Evolutionary conservation across 2,888 invertebrate genomes (phyloP).

Genomic region (Hydraecia micacea): DNA sequence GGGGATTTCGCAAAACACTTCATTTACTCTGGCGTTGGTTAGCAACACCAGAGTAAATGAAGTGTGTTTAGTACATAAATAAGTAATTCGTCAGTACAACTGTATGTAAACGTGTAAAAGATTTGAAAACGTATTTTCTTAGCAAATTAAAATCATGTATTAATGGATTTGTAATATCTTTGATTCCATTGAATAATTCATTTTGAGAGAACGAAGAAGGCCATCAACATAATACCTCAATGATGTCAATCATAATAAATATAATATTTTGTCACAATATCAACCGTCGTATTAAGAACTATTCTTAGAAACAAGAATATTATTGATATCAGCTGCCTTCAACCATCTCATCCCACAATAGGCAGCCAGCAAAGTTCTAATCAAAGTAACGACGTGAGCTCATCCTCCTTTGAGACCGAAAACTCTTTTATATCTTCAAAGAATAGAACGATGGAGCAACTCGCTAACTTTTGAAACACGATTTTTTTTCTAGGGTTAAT

Average conservation of each 20-base stretch:
- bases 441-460: constrained; percentile 66
- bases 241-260: not conserved
- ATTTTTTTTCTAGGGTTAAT: constrained; percentile 64
- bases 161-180: not conserved
- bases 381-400: constrained; percentile 82
- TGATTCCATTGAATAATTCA: not conserved
- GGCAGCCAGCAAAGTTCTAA: constrained; percentile 76
- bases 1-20: not conserved
- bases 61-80: not conserved
- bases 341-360: constrained; percentile 42
- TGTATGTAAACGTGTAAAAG: not conserved
- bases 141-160: not conserved
- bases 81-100: not conserved
- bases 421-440: constrained; percentile 80
- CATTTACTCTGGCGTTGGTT: not conserved
- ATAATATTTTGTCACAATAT: not conserved
- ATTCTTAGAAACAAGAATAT: constrained; percentile 10
- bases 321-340: constrained; percentile 3
- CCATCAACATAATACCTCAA: not conserved
- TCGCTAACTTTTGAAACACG: constrained; percentile 73
- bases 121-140: too few species aligned
- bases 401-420: constrained; percentile 80
- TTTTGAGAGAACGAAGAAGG: not conserved
- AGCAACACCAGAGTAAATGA: too few species aligned
- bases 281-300: not conserved